These are phyloP conservation scores for Ictalurus punctatus DNA, from an alignment of 2,113 vertebrate genomes.

Conservation along the genomic window DNA sequence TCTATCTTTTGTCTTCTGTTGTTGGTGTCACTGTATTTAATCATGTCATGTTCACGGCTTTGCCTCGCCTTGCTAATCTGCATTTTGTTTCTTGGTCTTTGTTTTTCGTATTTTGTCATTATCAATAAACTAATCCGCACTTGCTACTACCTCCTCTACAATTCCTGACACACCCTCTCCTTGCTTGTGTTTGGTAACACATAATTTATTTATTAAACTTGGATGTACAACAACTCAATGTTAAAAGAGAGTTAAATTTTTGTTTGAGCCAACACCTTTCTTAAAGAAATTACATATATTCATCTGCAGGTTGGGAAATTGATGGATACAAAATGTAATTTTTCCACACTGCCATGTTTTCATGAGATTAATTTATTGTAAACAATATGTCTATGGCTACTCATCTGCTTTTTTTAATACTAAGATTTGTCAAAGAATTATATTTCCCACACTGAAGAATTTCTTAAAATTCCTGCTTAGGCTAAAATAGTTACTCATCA, in stretches of 20 bases:
- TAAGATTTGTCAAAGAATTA: neutral
- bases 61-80: no score
- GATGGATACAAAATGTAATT: neutral
- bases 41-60: no score
- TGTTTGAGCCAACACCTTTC: neutral
- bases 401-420: neutral
- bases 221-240: neutral
- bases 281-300: neutral
- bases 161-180: neutral
- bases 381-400: neutral
- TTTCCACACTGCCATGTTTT: neutral
- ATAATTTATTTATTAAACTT: neutral
- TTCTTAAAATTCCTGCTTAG: neutral
- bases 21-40: no score
- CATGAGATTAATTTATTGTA: neutral
- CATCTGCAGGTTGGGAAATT: neutral
- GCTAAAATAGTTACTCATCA: neutral
- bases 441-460: neutral
- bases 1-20: no score
- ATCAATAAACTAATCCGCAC: no score
- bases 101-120: no score
- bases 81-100: neutral
- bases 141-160: no score
- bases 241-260: neutral
- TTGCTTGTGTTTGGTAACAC: neutral